Base-by-base conservation (phyloP, 2,113 vertebrate genomes). In the Eublepharis macularius region DNA sequence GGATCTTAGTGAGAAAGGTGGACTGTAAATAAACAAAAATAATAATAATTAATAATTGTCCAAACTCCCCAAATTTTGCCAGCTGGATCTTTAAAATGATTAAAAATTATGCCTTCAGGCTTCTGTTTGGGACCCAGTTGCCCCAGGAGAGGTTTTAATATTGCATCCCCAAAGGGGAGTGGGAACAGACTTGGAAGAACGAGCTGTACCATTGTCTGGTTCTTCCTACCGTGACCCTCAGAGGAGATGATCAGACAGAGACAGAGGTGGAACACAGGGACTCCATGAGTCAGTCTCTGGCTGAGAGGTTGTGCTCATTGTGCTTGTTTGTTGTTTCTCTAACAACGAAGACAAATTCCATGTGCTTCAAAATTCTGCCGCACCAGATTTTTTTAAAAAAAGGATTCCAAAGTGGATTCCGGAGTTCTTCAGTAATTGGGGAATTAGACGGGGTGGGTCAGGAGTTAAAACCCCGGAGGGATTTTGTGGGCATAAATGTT, bases 251-350 rank as follows among this genome's bases (percentile, higher is more conserved):
- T 17, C 39, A 70, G 80, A 21, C 77, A 1, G 26, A 60, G 68
- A 26, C 8, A 13, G 69, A 73, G 32, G 10, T 60, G 76, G 54
- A 16, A 60, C 2, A 7, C 49, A 43, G 47, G 65, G 47, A 34
- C 36, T 34, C 13, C 39, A 10, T 87, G 86, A 83, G 34, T 87
- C 80, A 79, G 9, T 16, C 81, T 78, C 51, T 85, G 84, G 84
- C 76, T 12, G 12, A n/a, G 8, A 16, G 19, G 39, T 47, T n/a
- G 36, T 34, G 19, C 2, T 34, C 21, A 4, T 72, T 2, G 41
- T 6, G 19, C 86, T 72, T 65, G 66, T 63, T 63, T 83, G 81
- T 83, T 78, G 54, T 74, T 21, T 29, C 81, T 79, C 41, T 49
- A 78, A 82, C 24, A 72, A 87, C 75, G 29, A 19, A 65, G 86